Evolutionary conservation across 1,140 invertebrate genomes (phyloP), one percentile per base, ranked within the genome.

Genomic region (Laupala kohalensis): DNA sequence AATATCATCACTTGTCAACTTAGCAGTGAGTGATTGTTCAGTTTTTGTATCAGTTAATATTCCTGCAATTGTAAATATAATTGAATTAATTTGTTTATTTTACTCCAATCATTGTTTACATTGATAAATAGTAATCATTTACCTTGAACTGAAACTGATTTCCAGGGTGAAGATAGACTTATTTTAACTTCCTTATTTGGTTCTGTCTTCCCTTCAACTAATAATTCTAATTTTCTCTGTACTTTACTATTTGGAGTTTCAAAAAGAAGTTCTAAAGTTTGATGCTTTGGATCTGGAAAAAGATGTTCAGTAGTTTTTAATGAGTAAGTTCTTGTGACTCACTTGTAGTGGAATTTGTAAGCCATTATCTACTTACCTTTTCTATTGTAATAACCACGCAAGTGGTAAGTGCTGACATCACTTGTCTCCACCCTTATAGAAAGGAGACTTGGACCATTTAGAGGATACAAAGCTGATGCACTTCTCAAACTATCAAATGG

Each of bases 161-260:
- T 88, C 62, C 85, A 79, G 0, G 88, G 87, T 1, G 88, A 86
- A 53, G 86, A 81, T 0, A 91, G 75, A 0, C 79, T 74, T 2
- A 86, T 74, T 74, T 83, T 86, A 2, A 86, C 30, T 69, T 82
- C 84, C 64, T 83, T 84, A 23, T 88, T 83, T 0, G 82, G 85
- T 66, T 76, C 76, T 4, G 76, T 73, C 67, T 76, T 82, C 67
- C n/a, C 85, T 77, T 87, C 84, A 15, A 84, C 74, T 12, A 75
- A 73, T 0, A 89, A 62, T 53, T 82, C 80, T 0, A 87, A 77
- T 71, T 86, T 87, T 66, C 89, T 86, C 24, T 86, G 83, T 0
- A 80, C 83, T 76, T 86, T 85, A 1, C 88, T 88, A 27, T 87
- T 88, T 67, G 87, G 84, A 67, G 70, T 72, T 25, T 92, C 90